These are phyloP conservation scores for Prionace glauca DNA, from an alignment of 2,797 vertebrate species.

Conservation along the genomic window DNA sequence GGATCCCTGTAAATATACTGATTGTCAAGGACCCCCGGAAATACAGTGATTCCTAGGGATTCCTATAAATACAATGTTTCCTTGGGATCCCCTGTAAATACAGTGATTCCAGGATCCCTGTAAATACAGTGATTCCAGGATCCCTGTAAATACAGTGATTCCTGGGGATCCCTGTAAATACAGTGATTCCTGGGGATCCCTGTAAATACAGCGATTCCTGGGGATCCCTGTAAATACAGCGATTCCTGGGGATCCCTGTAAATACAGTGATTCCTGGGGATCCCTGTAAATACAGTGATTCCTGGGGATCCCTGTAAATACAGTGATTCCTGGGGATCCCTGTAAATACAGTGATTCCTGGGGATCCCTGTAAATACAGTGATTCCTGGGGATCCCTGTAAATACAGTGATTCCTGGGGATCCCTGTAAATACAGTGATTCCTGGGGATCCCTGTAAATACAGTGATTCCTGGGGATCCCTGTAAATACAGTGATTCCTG, in stretches of 20 bases:
- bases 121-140: neutral
- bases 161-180: neutral
- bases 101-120: neutral
- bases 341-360: too few species aligned
- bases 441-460: too few species aligned
- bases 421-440: too few species aligned
- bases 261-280: neutral
- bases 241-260: neutral
- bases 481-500: too few species aligned
- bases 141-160: neutral
- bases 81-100: neutral
- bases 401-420: too few species aligned
- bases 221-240: neutral
- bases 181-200: neutral
- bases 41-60: neutral
- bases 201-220: neutral
- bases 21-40: neutral
- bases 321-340: too few species aligned
- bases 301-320: too few species aligned
- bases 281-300: too few species aligned
- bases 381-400: too few species aligned
- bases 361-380: too few species aligned
- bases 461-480: too few species aligned
- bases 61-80: neutral
- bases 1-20: too few species aligned